Percentiles rank a stretch among this genome's conserved stretches.
phyloP scores from a whole-genome alignment of 2,888 invertebrate genomes.

The Mythimna ferrago region DNA sequence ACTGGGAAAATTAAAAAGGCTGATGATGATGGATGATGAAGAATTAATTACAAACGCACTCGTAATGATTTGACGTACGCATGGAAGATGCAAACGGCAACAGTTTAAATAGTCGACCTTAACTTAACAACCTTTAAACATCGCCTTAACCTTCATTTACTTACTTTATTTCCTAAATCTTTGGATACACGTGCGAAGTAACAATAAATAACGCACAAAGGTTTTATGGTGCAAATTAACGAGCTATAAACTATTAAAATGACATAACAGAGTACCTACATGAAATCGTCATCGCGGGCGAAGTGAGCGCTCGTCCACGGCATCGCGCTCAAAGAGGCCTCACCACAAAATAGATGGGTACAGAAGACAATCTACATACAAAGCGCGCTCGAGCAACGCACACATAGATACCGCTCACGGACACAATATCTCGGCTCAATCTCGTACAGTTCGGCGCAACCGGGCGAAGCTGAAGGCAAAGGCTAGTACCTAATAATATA shows the following conservation, averaged over 20 bases:
- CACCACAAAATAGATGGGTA: no score
- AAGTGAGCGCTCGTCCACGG: no score
- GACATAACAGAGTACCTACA: neutral
- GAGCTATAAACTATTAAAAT: neutral
- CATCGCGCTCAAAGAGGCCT: no score
- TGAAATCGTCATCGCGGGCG: neutral
- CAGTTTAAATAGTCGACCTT: slow-evolving; percentile 8
- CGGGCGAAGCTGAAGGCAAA: no score
- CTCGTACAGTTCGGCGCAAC: no score
- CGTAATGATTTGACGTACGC: neutral
- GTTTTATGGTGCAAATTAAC: slow-evolving; percentile 1
- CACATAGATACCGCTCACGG: no score
- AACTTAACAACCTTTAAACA: neutral
- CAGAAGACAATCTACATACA: no score
- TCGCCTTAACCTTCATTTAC: slow-evolving; percentile 3
- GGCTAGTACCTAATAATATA: no score
- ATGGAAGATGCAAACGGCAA: slow-evolving; percentile 14
- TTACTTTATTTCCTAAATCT: slow-evolving; percentile 21
- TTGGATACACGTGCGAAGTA: neutral
- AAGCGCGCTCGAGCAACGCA: no score
- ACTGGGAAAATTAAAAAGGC: no score
- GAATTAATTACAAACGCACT: neutral
- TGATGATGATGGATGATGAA: neutral
- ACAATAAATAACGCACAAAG: neutral
- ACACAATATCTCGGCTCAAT: no score